Conservation (phyloP, 2,888 invertebrate genomes). For the Hipparchia semele region DNA sequence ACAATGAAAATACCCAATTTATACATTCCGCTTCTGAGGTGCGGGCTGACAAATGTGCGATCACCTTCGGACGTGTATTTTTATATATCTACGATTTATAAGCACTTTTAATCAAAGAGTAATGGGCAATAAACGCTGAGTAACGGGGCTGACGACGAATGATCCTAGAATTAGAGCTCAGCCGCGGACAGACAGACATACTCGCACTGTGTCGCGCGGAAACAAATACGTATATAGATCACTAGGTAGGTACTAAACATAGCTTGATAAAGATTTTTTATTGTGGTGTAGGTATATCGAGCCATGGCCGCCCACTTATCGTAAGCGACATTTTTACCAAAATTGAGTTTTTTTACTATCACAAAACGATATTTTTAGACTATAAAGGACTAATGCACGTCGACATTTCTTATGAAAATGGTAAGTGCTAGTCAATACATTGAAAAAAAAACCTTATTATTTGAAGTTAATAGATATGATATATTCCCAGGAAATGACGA, state of each 20-base stretch:
- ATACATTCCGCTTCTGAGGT: background rate
- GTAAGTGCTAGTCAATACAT: no score
- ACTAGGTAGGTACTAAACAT: background rate
- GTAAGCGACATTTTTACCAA: no score
- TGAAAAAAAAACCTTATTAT: no score
- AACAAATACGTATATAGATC: background rate
- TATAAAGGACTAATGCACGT: no score
- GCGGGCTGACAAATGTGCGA: conserved; percentile 2
- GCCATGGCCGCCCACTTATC: no score
- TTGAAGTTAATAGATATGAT: no score
- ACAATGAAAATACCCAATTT: background rate
- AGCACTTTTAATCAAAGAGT: conserved; percentile 46
- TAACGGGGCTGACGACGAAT: conserved; percentile 33
- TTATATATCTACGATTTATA: conserved; percentile 46
- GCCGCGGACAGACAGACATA: conserved; percentile 24
- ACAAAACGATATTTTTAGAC: no score
- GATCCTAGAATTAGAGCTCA: conserved; percentile 33
- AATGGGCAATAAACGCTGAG: conserved; percentile 46
- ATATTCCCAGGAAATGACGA: no score
- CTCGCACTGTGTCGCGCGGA: conserved; percentile 4
- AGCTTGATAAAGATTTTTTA: background rate
- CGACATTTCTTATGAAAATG: no score
- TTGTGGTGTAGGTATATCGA: background rate
- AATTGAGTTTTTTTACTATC: no score
- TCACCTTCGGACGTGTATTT: conserved; percentile 36